phyloP scores from a whole-genome alignment of 2,113 vertebrate genomes.

The Larimichthys crocea region DNA sequence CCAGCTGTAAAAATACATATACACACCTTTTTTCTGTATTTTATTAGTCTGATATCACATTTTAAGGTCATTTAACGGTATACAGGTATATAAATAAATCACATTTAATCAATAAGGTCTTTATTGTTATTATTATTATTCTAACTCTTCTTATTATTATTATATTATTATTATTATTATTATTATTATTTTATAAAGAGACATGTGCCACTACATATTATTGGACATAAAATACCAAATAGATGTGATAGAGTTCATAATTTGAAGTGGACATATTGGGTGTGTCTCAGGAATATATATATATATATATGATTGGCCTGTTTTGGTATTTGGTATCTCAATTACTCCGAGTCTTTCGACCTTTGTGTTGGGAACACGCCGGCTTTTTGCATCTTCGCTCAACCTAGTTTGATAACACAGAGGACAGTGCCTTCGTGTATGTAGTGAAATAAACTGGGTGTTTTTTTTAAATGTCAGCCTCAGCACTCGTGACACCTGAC shows the following conservation, averaged over 20 bases:
- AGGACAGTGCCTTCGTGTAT: conserved; percentile 4
- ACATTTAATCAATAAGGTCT: too few relatives aligned
- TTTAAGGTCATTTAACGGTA: too few relatives aligned
- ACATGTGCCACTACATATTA: neutral
- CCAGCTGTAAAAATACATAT: neutral
- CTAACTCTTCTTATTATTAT: too few relatives aligned
- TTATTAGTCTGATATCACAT: neutral
- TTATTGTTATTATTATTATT: too few relatives aligned
- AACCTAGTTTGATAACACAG: conserved; percentile 18
- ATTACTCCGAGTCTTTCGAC: neutral
- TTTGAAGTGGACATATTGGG: neutral
- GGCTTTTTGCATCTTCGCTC: neutral
- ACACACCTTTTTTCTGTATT: neutral
- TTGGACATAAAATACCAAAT: neutral
- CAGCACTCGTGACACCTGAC: conserved; percentile 10
- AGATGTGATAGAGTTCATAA: neutral
- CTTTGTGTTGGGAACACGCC: conserved; percentile 8
- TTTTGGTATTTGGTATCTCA: too few relatives aligned
- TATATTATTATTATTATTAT: too few relatives aligned
- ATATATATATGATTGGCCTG: neutral
- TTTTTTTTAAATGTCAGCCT: conserved; percentile 42
- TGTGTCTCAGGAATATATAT: neutral
- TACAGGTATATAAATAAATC: too few relatives aligned
- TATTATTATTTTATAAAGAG: too few relatives aligned
- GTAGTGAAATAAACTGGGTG: conserved; percentile 22